Base-by-base conservation (phyloP, 2,888 invertebrate species). In the Scrobipalpa atriplicella region DNA sequence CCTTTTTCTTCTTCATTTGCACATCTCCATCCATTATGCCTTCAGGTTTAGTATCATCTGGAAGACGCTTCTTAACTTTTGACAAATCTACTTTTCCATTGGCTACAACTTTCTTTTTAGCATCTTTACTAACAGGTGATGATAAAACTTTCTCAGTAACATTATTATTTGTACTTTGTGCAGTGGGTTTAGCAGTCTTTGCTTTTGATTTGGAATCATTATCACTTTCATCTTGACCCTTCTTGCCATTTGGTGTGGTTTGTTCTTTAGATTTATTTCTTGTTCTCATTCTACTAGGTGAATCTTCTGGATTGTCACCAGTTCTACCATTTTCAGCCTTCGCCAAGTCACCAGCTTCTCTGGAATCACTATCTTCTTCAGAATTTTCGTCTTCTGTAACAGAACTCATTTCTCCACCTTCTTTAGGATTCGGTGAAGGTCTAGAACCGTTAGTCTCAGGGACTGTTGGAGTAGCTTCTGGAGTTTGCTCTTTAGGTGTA, bases 351-450 rank as follows among this genome's bases (percentile, higher is more conserved):
- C 87, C 96, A 75, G 97, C 95, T 80, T 98, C 97, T 82, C 98
- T 94, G 68, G 97, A 98, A 90, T 98, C 98, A 86, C 98, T 98
- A 87, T 98, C 98, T 86, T 98, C 98, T 84, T 98, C 98, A 72
- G 98, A 98, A 90, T 97, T 97, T 85, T 98, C 98, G 93, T 97
- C 97, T 86, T 97, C 97, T 65, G 96, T 96, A 69, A 96, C 96
- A 68, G 97, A 96, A 87, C 95, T 95, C 80, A 95, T 95, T 84
- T 96, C 96, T 70, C 94, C 94, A 38, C 89, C 92, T 85, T 95
- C 96, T 84, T 95, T 95, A 68, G 95, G 94, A 85, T 94, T 95
- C 19, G 94, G 95, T 69, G 95, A 95, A 67, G 95, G 95, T 76
- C 95, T 88, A 56, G 92, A 87, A 65, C 90, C 87, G 80, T 89